Conservation (phyloP, 2,888 invertebrate genomes). For the Agonopterix alstromeriana region DNA sequence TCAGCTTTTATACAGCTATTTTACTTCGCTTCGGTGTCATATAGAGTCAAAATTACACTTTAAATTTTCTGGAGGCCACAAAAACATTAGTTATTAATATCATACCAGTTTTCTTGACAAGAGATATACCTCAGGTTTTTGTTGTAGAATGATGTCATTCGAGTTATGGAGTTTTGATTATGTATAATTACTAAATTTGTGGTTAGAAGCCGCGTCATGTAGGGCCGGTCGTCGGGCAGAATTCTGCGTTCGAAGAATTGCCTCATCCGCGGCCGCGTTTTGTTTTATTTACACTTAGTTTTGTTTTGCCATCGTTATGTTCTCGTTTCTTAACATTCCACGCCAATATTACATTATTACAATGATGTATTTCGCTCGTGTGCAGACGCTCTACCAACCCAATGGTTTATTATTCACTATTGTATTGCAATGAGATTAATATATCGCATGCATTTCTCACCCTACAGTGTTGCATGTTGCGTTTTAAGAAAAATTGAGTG, state of each 20-base stretch:
- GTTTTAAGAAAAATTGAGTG: background rate
- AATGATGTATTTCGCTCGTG: conserved; percentile 18
- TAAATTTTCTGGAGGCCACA: background rate
- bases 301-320: conserved; percentile 25
- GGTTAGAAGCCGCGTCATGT: conserved; percentile 7
- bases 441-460: conserved; percentile 1
- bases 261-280: conserved; percentile 25
- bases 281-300: conserved; percentile 35
- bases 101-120: too few species aligned
- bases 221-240: conserved; percentile 6
- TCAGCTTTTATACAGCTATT: background rate
- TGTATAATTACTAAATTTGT: conserved; percentile 9
- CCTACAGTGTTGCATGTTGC: background rate
- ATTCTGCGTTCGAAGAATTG: conserved; percentile 32
- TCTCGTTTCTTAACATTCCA: conserved; percentile 26
- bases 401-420: conserved; percentile 5
- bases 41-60: too few species aligned
- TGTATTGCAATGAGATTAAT: conserved; percentile 8
- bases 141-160: conserved; percentile 7
- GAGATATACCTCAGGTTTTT: too few species aligned
- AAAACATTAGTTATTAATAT: too few species aligned
- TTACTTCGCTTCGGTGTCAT: background rate
- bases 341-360: conserved; percentile 27
- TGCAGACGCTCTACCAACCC: conserved; percentile 2
- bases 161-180: conserved; percentile 6